Base-by-base conservation (phyloP, 2,797 vertebrate species). In the Oreochromis grahami region DNA sequence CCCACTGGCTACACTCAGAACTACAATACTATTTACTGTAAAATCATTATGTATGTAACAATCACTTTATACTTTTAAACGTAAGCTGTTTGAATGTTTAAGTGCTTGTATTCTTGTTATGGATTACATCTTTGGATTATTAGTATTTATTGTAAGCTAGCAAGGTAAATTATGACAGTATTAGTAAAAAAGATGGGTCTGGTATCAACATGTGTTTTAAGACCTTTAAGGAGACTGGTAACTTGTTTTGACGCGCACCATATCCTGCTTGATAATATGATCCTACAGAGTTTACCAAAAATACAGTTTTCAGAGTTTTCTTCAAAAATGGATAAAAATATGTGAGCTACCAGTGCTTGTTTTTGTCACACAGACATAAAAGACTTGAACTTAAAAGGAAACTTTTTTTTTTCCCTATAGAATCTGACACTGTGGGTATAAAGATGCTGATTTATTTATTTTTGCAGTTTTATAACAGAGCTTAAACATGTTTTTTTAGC, bases 121-220 rank as follows among this genome's bases (percentile, higher is more conserved):
- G 13, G 4, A 77, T 77, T 41, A 38, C 29, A 76, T 86, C 4
- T 41, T 68, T 24, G 13, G 11, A 51, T 78, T n/a, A 77, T 32
- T 58, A 29, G 32, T 50, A 68, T 72, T 80, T 19, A 76, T 19
- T 32, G 8, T 60, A 79, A 53, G 5, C 10, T 12, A 32, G 52
- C 21, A n/a, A 38, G 77, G 19, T 79, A 10, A 32, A 19, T 17
- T 24, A 43, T 14, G 10, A 24, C 21, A 26, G 17, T 34, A 36
- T 63, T 63, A 36, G 58, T 26, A 36, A 63, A 26, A 43, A 70
- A 26, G 15, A 70, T 2, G 5, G 24, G 12, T 26, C 65, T 45
- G 38, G 38, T 70, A 70, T 24, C 13, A 70, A 63, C 11, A n/a
- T 63, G 58, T 12, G 10, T 63, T 63, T 63, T 63, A 63, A n/a